phyloP scores from a whole-genome alignment of 92 coral and sea anemone species.

The Phenganax marumi region DNA sequence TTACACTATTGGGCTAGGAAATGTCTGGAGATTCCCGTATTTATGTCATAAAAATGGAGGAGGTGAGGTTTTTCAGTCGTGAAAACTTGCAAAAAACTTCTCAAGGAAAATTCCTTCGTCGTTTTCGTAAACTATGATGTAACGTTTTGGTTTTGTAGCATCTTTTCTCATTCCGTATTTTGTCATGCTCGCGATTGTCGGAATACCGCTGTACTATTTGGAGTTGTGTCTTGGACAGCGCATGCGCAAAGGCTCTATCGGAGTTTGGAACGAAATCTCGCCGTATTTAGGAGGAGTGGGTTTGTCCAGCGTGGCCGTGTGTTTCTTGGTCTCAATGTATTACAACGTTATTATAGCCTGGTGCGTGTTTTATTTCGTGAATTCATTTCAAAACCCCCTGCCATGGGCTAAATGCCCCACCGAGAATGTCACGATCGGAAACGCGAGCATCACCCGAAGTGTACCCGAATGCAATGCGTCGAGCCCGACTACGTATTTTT shows the following conservation, averaged over 20 bases:
- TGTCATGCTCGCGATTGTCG: conserved; percentile 93
- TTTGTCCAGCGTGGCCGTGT: conserved; percentile 85
- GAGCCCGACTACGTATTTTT: conserved; percentile 85
- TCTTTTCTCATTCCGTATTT: conserved; percentile 96
- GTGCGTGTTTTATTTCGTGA: conserved; percentile 93
- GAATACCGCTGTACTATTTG: conserved; percentile 94
- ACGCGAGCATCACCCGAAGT: conserved; percentile 60
- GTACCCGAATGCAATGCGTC: conserved; percentile 70
- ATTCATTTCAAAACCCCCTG: conserved; percentile 86
- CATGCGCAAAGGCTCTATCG: conserved; percentile 98
- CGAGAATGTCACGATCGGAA: conserved; percentile 59
- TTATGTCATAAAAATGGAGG: conserved; percentile 98
- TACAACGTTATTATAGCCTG: conserved; percentile 94
- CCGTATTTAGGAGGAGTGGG: conserved; percentile 98
- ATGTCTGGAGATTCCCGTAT: conserved; percentile 92
- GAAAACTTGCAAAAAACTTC: neutral
- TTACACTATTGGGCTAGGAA: conserved; percentile 92
- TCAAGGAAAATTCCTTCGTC: neutral
- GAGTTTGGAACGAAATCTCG: conserved; percentile 99
- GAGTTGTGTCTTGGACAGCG: conserved; percentile 98
- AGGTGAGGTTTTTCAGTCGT: conserved; percentile 63
- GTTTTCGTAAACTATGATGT: neutral
- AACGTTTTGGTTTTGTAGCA: conserved; percentile 51
- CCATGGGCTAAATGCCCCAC: conserved; percentile 95
- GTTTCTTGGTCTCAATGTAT: conserved; percentile 88